These are phyloP conservation scores for Amblyornis subalaris DNA, from an alignment of 2,113 vertebrate genomes.

Conservation along the genomic window DNA sequence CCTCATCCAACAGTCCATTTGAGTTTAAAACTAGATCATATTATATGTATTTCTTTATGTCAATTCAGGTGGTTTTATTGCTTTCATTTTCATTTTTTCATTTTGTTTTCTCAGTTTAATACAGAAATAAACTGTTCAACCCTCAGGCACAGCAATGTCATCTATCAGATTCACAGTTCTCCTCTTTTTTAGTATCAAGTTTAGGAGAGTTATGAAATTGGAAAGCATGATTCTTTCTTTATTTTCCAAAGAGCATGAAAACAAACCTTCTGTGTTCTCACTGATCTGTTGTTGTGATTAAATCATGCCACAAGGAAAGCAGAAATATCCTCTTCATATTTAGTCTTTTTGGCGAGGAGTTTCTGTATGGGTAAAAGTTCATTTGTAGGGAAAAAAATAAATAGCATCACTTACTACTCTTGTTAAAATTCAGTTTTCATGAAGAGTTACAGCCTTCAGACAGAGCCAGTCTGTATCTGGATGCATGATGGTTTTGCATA, in stretches of 20 bases:
- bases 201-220: neutral
- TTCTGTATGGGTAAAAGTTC: neutral
- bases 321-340: neutral
- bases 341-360: neutral
- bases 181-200: neutral
- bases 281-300: neutral
- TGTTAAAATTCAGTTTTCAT: conserved; percentile 24
- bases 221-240: neutral
- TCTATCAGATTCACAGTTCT: neutral
- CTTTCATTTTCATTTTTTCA: neutral
- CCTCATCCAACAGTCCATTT: neutral
- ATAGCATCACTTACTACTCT: neutral
- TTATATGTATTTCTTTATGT: neutral
- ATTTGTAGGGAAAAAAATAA: neutral
- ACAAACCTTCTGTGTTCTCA: neutral
- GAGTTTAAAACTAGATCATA: neutral
- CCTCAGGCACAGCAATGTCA: neutral
- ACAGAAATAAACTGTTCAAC: neutral
- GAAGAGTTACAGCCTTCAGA: neutral
- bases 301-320: neutral
- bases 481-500: neutral
- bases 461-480: neutral
- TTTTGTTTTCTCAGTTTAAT: neutral
- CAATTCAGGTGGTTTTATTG: neutral
- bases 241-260: neutral